phyloP scores from a whole-genome alignment of 2,888 invertebrate species.

The Rapana venosa region DNA sequence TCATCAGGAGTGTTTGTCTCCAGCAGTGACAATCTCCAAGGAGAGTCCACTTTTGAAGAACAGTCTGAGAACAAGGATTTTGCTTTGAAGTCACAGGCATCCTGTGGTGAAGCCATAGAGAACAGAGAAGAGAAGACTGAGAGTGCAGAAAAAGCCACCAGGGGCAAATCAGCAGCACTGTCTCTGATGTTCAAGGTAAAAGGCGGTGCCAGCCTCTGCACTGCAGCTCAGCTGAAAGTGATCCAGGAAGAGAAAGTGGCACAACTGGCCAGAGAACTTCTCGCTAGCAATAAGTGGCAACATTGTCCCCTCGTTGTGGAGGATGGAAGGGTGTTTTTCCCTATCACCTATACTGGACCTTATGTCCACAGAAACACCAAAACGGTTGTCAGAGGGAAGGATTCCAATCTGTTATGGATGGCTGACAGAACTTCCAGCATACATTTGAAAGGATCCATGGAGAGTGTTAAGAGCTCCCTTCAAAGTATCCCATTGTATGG shows the following conservation, averaged over 20 bases:
- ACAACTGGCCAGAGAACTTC: background rate
- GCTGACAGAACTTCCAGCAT: too few relatives aligned
- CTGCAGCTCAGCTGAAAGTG: background rate
- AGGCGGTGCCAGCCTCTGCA: background rate
- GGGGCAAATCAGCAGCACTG: background rate
- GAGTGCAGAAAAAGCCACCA: background rate
- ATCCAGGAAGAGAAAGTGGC: background rate
- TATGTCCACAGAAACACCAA: background rate
- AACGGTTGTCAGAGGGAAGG: background rate
- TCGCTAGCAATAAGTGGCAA: background rate
- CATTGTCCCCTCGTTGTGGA: background rate
- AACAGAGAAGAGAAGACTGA: too few relatives aligned
- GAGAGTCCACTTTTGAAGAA: too few relatives aligned
- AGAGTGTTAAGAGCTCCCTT: background rate
- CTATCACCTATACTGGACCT: background rate
- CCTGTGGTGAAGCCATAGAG: too few relatives aligned
- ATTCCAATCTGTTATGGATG: background rate
- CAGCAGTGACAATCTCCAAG: too few relatives aligned
- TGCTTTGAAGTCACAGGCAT: too few relatives aligned
- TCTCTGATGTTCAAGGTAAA: background rate
- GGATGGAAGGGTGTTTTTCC: slow-evolving; percentile 24
- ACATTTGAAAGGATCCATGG: background rate
- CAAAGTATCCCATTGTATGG: background rate
- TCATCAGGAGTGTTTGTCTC: too few relatives aligned
- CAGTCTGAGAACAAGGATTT: too few relatives aligned